Base-by-base conservation (phyloP, 1,140 invertebrate species). In the Drosophila kohkoa region DNA sequence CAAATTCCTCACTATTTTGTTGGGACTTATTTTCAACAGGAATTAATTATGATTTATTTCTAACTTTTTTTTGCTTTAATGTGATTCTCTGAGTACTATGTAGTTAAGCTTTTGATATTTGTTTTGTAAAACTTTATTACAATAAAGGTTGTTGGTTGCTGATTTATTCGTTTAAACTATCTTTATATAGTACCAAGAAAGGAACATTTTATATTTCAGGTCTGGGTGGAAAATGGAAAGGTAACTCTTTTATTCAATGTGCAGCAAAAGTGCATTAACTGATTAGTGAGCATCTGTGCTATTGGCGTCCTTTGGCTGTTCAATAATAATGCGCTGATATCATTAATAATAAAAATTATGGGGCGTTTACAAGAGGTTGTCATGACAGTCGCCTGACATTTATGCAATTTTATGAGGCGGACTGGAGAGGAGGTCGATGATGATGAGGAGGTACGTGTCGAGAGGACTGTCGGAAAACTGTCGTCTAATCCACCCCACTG, bases 281-380 rank as follows among this genome's bases (percentile, higher is more conserved):
- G 30, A 35, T 20, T 15, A 57, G 35, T 38, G 15, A 41, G 35
- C 32, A 38, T 35, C 52, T 32, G 32, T 13, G 15, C 30, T 55
- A 55, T 38, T 55, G 32, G 38, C 32, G 52, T 15, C 30, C 15
- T 38, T 38, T 70, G 62, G 68, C 46, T 72, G 67, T 65, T 87
- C 68, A 15, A 55, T 65, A 55, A 77, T 87, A 72, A 74, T 70
- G 65, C 63, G 55, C 48, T 66, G 52, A 75, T 59, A 77, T 65
- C 81, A 88, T 88, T 88, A 88, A 88, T 88, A 88, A 88, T 71
- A 75, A 89, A 88, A 89, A 90, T 90, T 86, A 90, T 90, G 86
- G 87, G 86, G 86, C 86, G 86, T 90, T 82, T 77, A 90, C 86
- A 90, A 90, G 86, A 90, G 86, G 75, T 81, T 90, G 86, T 90